Evolutionary conservation across 2,113 vertebrate genomes (phyloP), one percentile per base, ranked within the genome.

Genomic region (Chaetodon trifascialis): DNA sequence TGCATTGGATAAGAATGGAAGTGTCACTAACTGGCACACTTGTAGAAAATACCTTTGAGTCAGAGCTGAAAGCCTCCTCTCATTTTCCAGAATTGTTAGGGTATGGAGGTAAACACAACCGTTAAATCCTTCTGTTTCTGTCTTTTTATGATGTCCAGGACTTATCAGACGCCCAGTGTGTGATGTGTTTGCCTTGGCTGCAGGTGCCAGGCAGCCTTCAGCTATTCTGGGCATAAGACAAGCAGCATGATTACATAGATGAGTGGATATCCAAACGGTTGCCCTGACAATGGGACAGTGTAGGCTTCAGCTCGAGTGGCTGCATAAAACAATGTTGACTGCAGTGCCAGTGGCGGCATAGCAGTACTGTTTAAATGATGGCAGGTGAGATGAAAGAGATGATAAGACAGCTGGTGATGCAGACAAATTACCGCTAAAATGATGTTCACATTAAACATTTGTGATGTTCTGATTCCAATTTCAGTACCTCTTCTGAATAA

Each of bases 141-240:
- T 69, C 46, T 46, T 65, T 23, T 67, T 54, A 44, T 59, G 44
- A 25, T 46, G 78, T 76, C 58, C 62, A 51, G 56, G 47, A 60
- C 80, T 84, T 54, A 73, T 86, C 76, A 77, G 75, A 84, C 79
- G 52, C 21, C 79, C 73, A 9, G 38, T 73, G 62, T 4, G 49
- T 40, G 64, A 80, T 72, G 42, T 68, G 56, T 86, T 86, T 88
- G 78, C 64, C 16, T 83, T 75, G 52, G 72, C 71, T 73, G 70
- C 70, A 85, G 86, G 76, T 86, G 86, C 67, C 79, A 67, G 76
- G 65, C 84, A 42, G 70, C 76, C 82, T 84, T 66, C 65, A 19
- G 88, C 86, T 91, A 89, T 91, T 93, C 82, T 93, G 78, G 84
- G 84, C 80, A 71, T 46, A 79, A 80, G 68, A 79, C 86, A 91